Evolutionary conservation across 92 coral and sea anemone genomes (phyloP).

Genomic region (Palythoa caribaeorum): DNA sequence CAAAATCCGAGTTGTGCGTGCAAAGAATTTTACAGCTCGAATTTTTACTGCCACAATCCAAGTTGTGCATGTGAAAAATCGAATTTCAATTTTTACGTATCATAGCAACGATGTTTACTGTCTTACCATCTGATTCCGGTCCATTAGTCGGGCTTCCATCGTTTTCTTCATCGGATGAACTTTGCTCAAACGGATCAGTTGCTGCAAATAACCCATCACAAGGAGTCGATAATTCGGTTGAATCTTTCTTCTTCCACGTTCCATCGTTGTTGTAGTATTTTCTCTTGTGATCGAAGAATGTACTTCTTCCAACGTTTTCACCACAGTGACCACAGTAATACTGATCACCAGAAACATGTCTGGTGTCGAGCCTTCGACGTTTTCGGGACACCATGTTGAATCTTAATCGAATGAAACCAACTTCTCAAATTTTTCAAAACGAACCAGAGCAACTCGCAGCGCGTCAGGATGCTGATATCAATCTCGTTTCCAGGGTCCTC

Average conservation of each 20-base stretch:
- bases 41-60: no score
- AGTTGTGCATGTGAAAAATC: no score
- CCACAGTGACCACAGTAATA: conserved; percentile 16
- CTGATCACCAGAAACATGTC: conserved; percentile 17
- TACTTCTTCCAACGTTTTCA: conserved; percentile 25
- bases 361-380: conserved; percentile 12
- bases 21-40: no score
- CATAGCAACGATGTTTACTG: conserved; percentile 1
- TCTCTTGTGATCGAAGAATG: conserved; percentile 23
- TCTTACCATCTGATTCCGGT: conserved; percentile 15
- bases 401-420: background rate
- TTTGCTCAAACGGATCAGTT: conserved; percentile 1
- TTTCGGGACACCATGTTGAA: conserved; percentile 15
- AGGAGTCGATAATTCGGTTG: conserved; percentile 7
- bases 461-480: background rate
- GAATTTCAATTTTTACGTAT: no score
- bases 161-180: conserved; percentile 26
- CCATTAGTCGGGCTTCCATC: conserved; percentile 24
- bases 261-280: conserved; percentile 30
- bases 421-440: background rate
- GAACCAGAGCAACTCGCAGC: background rate
- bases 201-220: conserved; percentile 14
- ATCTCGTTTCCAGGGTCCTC: background rate
- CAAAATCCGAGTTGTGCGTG: no score
- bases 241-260: conserved; percentile 27